Evolutionary conservation across 2,888 invertebrate genomes (phyloP).

Genomic region (Nymphalis c-album): DNA sequence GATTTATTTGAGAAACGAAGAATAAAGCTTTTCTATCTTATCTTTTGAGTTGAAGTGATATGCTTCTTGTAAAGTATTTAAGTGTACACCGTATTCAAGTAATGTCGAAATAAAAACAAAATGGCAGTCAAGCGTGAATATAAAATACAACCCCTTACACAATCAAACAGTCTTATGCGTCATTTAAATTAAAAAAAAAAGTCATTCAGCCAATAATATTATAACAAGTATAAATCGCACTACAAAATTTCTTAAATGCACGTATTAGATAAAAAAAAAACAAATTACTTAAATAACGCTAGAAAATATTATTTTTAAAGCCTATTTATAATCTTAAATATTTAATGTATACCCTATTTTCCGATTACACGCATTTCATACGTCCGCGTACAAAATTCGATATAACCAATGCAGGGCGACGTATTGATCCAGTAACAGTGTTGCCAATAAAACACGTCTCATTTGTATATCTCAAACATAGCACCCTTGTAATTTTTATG

Average conservation of each 20-base stretch:
- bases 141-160: conserved; percentile 62
- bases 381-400: conserved; percentile 62
- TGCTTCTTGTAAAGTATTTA: conserved; percentile 1
- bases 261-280: conserved; percentile 43
- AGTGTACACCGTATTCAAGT: conserved; percentile 12
- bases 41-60: too few species aligned
- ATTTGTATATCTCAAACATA: conserved; percentile 33
- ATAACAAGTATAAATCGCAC: conserved; percentile 49
- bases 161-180: conserved; percentile 73
- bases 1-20: too few species aligned
- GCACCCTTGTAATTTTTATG: conserved; percentile 36
- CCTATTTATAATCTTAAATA: conserved; percentile 58
- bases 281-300: conserved; percentile 45
- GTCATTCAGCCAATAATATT: conserved; percentile 49
- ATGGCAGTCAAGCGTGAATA: conserved; percentile 69
- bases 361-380: conserved; percentile 73
- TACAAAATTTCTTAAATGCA: conserved; percentile 61
- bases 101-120: conserved; percentile 47
- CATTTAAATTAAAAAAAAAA: conserved; percentile 50
- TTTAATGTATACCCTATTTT: conserved; percentile 70
- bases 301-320: conserved; percentile 53
- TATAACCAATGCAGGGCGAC: conserved; percentile 69
- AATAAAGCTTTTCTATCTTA: too few species aligned
- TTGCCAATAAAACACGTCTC: neutral
- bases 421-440: neutral